phyloP scores from a whole-genome alignment of 1,140 invertebrate species.

The Drosophila pallidifrons region DNA sequence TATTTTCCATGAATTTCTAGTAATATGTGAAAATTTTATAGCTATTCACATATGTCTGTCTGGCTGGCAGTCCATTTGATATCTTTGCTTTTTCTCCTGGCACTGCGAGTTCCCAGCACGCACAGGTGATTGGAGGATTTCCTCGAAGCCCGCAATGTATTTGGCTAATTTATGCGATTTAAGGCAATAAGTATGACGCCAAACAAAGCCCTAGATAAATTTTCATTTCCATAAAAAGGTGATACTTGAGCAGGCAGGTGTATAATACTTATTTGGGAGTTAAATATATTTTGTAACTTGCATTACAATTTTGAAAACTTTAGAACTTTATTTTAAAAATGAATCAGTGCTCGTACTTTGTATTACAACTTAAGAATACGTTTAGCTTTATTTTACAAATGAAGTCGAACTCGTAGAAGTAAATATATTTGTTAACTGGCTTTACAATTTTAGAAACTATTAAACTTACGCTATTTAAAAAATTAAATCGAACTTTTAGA shows the following conservation, averaged over 20 bases:
- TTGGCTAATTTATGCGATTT: slow-evolving; percentile 68
- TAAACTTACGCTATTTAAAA: too few species aligned
- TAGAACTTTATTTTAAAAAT: too few species aligned
- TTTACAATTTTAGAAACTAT: too few species aligned
- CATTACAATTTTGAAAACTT: too few species aligned
- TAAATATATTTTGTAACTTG: neutral
- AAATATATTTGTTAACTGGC: too few species aligned
- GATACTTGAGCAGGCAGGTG: neutral
- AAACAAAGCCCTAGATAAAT: slow-evolving; percentile 42
- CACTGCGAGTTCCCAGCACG: slow-evolving; percentile 31
- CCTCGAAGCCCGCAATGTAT: neutral
- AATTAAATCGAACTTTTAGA: too few species aligned
- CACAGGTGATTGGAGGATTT: slow-evolving; percentile 46
- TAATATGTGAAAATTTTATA: slow-evolving; percentile 75
- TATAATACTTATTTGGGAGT: neutral
- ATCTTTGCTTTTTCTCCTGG: slow-evolving; percentile 14
- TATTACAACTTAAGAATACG: too few species aligned
- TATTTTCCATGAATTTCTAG: slow-evolving; percentile 83
- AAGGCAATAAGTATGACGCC: slow-evolving; percentile 4
- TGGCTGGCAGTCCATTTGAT: neutral
- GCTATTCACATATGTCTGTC: slow-evolving; percentile 39
- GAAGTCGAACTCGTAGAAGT: too few species aligned
- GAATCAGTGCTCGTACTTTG: too few species aligned
- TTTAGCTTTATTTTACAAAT: too few species aligned
- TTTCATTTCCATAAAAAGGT: slow-evolving; percentile 16